Percentiles rank a stretch among this genome's conserved stretches.
Conservation (phyloP, 2,888 invertebrate species). For the Pinctada fucata region DNA sequence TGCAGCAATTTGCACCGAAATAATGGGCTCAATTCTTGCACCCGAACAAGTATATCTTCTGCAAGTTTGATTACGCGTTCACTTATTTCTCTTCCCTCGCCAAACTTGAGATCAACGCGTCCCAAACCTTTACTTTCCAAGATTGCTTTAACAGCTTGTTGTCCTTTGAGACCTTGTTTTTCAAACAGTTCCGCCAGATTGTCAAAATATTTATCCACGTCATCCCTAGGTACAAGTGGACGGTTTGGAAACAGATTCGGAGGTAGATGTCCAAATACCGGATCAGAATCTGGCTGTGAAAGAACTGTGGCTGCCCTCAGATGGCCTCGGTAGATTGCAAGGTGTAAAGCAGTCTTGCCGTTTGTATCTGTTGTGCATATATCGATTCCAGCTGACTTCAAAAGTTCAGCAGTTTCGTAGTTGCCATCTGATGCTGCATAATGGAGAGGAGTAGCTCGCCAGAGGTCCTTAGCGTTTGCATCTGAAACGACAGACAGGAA, state of each 20-base stretch:
- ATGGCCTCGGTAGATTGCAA: conserved; percentile 24
- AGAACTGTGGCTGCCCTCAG: conserved; percentile 1
- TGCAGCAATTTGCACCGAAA: conserved; percentile 29
- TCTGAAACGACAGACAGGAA: not conserved
- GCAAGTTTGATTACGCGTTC: conserved; percentile 9
- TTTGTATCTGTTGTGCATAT: not conserved
- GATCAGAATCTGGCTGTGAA: not conserved
- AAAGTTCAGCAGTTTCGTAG: conserved; percentile 7
- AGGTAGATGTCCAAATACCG: conserved; percentile 37
- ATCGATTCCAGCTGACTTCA: not conserved
- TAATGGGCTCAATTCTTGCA: conserved; percentile 32
- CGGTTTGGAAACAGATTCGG: conserved; percentile 29
- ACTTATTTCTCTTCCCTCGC: conserved; percentile 17
- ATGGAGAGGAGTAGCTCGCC: conserved; percentile 24
- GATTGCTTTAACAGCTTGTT: conserved; percentile 5
- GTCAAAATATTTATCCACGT: conserved; percentile 32
- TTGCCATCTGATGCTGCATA: conserved; percentile 35
- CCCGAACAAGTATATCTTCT: conserved; percentile 15
- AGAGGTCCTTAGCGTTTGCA: conserved; percentile 4
- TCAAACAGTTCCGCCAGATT: conserved; percentile 7
- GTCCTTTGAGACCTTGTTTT: not conserved
- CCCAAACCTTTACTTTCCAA: conserved; percentile 23
- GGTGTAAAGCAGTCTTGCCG: not conserved
- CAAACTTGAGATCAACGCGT: conserved; percentile 7
- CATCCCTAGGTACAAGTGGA: conserved; percentile 16